phyloP scores from a whole-genome alignment of 2,888 invertebrate genomes.

The Trisateles emortualis region DNA sequence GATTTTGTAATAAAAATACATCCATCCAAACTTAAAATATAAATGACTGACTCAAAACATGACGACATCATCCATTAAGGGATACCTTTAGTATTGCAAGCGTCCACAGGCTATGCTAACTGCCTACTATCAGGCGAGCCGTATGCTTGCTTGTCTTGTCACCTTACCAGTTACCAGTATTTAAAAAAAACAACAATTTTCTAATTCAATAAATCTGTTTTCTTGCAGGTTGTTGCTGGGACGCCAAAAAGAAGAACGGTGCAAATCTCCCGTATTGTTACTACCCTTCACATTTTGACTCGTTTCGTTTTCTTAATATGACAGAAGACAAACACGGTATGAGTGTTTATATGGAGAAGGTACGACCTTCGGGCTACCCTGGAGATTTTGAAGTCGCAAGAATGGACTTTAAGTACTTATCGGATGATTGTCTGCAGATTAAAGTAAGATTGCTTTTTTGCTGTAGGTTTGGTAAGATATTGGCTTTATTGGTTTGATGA shows the following conservation, averaged over 20 bases:
- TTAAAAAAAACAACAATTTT: background rate
- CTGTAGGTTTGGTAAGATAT: no score
- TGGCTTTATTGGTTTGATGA: no score
- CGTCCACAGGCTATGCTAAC: no score
- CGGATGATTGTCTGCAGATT: slow-evolving; percentile 88
- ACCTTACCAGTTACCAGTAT: background rate
- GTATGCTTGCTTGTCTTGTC: no score
- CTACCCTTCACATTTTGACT: slow-evolving; percentile 89
- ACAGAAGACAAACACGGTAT: slow-evolving; percentile 88
- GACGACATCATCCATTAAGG: no score
- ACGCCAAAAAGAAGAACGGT: slow-evolving; percentile 70
- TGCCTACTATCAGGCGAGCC: no score
- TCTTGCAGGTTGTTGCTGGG: slow-evolving; percentile 90
- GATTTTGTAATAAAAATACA: no score
- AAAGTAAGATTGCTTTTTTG: slow-evolving; percentile 81
- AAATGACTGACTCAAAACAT: no score
- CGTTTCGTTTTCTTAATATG: slow-evolving; percentile 89
- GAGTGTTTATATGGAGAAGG: slow-evolving; percentile 84
- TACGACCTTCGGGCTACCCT: slow-evolving; percentile 88
- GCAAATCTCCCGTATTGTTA: slow-evolving; percentile 89
- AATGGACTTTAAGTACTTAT: slow-evolving; percentile 88
- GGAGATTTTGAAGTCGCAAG: slow-evolving; percentile 87
- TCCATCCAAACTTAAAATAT: no score
- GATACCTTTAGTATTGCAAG: no score
- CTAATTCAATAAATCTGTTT: background rate